These are phyloP conservation scores for Bettongia penicillata DNA, from an alignment of 2,113 vertebrate genomes.

Conservation along the genomic window DNA sequence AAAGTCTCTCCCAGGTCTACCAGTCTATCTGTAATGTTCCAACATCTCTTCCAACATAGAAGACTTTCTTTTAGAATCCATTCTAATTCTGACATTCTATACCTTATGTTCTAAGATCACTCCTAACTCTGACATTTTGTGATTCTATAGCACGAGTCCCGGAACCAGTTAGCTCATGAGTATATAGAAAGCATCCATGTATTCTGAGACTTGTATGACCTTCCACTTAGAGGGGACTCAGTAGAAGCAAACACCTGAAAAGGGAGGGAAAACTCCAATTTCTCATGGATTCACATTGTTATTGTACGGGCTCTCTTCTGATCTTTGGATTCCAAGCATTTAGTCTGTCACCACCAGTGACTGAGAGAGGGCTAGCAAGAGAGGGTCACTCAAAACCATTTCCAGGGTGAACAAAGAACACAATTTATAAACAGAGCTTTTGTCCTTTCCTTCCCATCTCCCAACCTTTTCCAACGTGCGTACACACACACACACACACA, in stretches of 20 bases:
- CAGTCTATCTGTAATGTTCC: too few species aligned
- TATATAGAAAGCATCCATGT: not conserved
- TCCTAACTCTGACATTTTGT: not conserved
- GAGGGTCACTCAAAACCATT: not conserved
- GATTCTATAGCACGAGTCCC: not conserved
- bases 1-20: not conserved
- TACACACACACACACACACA: not conserved
- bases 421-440: not conserved
- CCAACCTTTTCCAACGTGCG: not conserved
- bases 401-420: constrained; percentile 63
- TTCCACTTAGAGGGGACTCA: not conserved
- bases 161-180: not conserved
- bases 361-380: not conserved
- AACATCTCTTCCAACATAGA: not conserved
- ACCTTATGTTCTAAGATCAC: not conserved
- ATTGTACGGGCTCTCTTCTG: not conserved
- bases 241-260: not conserved
- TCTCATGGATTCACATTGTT: not conserved
- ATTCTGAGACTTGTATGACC: not conserved
- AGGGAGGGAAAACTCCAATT: not conserved
- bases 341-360: not conserved
- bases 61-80: not conserved
- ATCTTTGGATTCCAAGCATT: not conserved
- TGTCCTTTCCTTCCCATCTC: not conserved
- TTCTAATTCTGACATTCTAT: not conserved